These are phyloP conservation scores for Lomographa bimaculata DNA, from an alignment of 2,888 invertebrate species.

Conservation along the genomic window DNA sequence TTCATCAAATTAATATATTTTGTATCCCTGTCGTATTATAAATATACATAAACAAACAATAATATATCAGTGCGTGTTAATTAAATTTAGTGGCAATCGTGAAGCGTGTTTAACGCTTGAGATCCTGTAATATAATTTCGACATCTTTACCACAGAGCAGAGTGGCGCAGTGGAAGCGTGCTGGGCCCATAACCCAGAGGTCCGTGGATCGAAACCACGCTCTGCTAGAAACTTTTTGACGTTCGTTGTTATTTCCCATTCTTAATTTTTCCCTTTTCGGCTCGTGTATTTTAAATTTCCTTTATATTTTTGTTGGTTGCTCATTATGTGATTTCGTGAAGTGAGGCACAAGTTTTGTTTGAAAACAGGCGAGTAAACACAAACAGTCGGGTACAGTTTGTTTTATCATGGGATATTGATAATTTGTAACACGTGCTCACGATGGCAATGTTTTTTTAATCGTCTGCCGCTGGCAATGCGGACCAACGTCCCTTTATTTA, in stretches of 20 bases:
- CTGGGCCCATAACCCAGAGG: constrained; percentile 94
- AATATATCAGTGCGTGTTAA: no score
- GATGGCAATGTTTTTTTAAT: constrained; percentile 51
- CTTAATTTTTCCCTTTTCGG: constrained; percentile 25
- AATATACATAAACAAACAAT: no score
- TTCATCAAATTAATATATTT: no score
- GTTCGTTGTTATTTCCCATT: constrained; percentile 18
- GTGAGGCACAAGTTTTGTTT: constrained; percentile 54
- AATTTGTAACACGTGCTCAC: constrained; percentile 69
- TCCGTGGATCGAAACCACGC: constrained; percentile 95
- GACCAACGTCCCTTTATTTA: constrained; percentile 35
- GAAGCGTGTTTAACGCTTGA: no score
- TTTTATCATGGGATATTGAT: constrained; percentile 82
- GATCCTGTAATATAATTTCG: constrained; percentile 43
- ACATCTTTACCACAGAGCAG: constrained; percentile 47
- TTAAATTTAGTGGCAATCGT: no score
- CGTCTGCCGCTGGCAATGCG: constrained; percentile 47
- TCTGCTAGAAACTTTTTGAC: constrained; percentile 81
- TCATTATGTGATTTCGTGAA: constrained; percentile 32
- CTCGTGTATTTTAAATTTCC: constrained; percentile 13
- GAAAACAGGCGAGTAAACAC: constrained; percentile 67
- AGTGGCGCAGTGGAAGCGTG: constrained; percentile 93
- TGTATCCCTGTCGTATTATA: no score
- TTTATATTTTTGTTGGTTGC: constrained; percentile 27
- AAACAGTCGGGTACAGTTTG: constrained; percentile 61